Conservation (phyloP, 1,140 invertebrate species). For the Galendromus occidentalis region DNA sequence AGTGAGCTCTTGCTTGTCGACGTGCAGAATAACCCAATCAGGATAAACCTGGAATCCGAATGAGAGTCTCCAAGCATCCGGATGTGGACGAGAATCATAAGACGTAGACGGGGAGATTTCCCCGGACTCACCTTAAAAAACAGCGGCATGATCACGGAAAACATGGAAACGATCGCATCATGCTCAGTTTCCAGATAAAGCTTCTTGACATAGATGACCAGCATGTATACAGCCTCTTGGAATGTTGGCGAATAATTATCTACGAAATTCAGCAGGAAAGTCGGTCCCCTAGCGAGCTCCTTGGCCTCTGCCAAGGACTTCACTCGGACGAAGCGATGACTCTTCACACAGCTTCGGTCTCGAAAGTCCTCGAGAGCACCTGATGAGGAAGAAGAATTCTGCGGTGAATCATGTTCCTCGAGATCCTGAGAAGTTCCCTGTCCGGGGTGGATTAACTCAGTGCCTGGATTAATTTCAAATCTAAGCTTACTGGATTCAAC, state of each 20-base stretch:
- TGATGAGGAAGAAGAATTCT: background rate
- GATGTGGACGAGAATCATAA: background rate
- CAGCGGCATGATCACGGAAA: background rate
- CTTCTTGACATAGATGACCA: background rate
- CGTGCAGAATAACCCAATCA: background rate
- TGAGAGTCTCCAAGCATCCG: too few species aligned
- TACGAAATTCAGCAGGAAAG: background rate
- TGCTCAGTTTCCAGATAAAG: background rate
- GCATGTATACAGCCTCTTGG: too few species aligned
- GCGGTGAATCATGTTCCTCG: background rate
- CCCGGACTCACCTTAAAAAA: background rate
- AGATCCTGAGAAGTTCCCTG: background rate
- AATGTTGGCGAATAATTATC: background rate
- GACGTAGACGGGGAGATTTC: background rate
- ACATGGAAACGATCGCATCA: background rate
- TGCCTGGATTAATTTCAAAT: background rate
- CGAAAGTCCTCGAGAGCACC: background rate
- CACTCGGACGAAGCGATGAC: background rate
- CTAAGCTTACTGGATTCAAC: background rate
- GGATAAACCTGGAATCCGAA: background rate
- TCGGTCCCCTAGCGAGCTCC: background rate
- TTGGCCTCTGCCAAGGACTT: background rate
- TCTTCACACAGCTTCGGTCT: background rate
- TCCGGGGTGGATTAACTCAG: background rate
- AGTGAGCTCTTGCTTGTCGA: background rate